Conservation (phyloP, 23 tunicate species). For the Clavelina lepadiformis region DNA sequence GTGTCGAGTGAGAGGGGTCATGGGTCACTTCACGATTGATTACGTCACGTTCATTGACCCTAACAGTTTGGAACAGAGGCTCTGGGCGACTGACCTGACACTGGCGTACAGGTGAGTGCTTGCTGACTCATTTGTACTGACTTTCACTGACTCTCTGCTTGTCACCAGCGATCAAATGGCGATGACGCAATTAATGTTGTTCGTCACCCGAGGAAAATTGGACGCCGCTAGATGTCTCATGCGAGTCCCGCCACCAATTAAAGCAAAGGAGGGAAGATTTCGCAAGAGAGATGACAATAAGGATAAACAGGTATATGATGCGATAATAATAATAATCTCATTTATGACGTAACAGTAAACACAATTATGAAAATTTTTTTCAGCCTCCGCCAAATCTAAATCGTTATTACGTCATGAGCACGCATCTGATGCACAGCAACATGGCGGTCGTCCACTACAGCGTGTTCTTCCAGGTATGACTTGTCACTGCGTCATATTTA, state of each 20-base stretch:
- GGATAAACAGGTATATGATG: background rate
- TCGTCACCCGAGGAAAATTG: slow-evolving; percentile 71
- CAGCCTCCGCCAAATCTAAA: slow-evolving; percentile 52
- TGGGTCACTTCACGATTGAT: slow-evolving; percentile 81
- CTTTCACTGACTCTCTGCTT: background rate
- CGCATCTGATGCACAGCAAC: slow-evolving; percentile 71
- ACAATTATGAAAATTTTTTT: background rate
- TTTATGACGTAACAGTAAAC: background rate
- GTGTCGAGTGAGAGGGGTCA: slow-evolving; percentile 73
- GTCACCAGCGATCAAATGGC: slow-evolving; percentile 71
- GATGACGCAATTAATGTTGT: slow-evolving; percentile 71
- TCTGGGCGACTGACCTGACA: slow-evolving; percentile 94
- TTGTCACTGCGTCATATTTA: background rate
- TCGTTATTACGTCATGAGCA: slow-evolving; percentile 66
- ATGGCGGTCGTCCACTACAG: slow-evolving; percentile 95
- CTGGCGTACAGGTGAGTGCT: slow-evolving; percentile 63
- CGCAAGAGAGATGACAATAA: slow-evolving; percentile 30
- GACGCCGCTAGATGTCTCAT: slow-evolving; percentile 65
- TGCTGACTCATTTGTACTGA: background rate
- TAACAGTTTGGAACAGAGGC: slow-evolving; percentile 35
- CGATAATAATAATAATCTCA: no score
- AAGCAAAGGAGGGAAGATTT: slow-evolving; percentile 57
- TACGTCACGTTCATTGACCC: slow-evolving; percentile 82
- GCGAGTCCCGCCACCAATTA: slow-evolving; percentile 64
- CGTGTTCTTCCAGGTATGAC: slow-evolving; percentile 84